Base-by-base conservation (phyloP, 2,888 invertebrate genomes). In the Cantharis flavilabris region DNA sequence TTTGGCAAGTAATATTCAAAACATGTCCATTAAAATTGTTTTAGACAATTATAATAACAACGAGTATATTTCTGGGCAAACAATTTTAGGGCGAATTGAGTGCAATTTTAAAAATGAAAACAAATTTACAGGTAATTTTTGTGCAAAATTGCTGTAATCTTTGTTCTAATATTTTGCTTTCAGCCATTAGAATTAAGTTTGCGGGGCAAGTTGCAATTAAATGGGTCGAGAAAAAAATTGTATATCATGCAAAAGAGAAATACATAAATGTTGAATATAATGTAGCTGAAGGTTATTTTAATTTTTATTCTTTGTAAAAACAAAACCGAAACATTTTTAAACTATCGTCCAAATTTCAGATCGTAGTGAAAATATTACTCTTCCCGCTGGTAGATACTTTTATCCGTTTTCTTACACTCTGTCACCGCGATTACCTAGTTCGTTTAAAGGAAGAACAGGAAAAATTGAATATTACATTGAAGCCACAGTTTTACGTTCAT, bases 401-500 rank as follows among this genome's bases (percentile, higher is more conserved):
- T 86, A 84, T 72, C 84, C 84, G 13, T 86, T 86, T 77, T 80
- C 49, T 18, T 76, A 82, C 49, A 75, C 28, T 33, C 79, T 86
- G 72, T 85, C 85, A 20, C 72, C 67, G 16, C 79, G 82, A 63
- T 76, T 86, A 65, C 86, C 86, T 28, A 78, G 83, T 11, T 83
- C 84, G 20, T 86, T 81, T 71, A 81, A 82, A 16, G 82, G 82
- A 49, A 81, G 81, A 73, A 70, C 82, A 65, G 86, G 86, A 11
- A 80, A 78, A 26, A 80, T 86, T 71, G 64, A 75, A n/a, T 86
- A 84, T 62, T 83, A 81, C 20, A 71, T 86, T 10, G 76, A 79
- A 71, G 85, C 83, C 9, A 79, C 81, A 30, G 83, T 86, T 9
- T 86, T 86, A 72, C 71, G 84, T 70, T 84, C 85, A n/a, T 84